Conservation (phyloP, 2,797 vertebrate genomes). For the Chiroxiphia lanceolata region DNA sequence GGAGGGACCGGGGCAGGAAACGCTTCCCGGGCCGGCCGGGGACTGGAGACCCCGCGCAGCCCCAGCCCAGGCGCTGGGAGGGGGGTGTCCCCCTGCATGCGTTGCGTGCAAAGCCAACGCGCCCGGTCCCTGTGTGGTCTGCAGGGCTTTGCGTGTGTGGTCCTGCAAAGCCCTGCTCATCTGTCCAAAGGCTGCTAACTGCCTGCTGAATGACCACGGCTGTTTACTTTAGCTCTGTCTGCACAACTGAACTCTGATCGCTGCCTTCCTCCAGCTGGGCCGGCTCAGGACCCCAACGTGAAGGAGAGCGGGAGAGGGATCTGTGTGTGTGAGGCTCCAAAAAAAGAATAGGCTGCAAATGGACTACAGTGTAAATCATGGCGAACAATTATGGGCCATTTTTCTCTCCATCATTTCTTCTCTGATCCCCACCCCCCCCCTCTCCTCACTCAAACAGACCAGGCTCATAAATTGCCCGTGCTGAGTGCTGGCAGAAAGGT, state of each 20-base stretch:
- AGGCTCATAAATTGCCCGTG: slow-evolving; percentile 60
- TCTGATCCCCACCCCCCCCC: background rate
- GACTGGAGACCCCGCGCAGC: slow-evolving; percentile 59
- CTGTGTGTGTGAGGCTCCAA: background rate
- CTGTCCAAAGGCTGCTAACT: slow-evolving; percentile 97
- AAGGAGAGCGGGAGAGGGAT: background rate
- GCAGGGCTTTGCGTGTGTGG: slow-evolving; percentile 81
- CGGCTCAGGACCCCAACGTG: slow-evolving; percentile 86
- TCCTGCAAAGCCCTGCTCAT: slow-evolving; percentile 89
- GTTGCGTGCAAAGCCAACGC: slow-evolving; percentile 83
- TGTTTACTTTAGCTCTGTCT: slow-evolving; percentile 99
- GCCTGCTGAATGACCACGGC: slow-evolving; percentile 94
- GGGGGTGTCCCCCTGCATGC: slow-evolving; percentile 40
- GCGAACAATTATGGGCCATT: slow-evolving; percentile 53
- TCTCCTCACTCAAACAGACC: slow-evolving; percentile 36
- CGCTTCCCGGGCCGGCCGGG: background rate
- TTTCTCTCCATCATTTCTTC: slow-evolving; percentile 59
- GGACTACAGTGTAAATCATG: slow-evolving; percentile 63
- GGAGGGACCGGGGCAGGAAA: slow-evolving; percentile 15
- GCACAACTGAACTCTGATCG: slow-evolving; percentile 91
- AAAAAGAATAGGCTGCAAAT: slow-evolving; percentile 18
- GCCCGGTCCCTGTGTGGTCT: slow-evolving; percentile 86
- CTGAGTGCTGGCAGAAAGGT: slow-evolving; percentile 60
- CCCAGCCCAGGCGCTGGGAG: background rate
- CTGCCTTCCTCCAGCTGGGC: slow-evolving; percentile 97